Evolutionary conservation across 2,888 invertebrate species (phyloP).

Genomic region (Ophonus ardosiacus): DNA sequence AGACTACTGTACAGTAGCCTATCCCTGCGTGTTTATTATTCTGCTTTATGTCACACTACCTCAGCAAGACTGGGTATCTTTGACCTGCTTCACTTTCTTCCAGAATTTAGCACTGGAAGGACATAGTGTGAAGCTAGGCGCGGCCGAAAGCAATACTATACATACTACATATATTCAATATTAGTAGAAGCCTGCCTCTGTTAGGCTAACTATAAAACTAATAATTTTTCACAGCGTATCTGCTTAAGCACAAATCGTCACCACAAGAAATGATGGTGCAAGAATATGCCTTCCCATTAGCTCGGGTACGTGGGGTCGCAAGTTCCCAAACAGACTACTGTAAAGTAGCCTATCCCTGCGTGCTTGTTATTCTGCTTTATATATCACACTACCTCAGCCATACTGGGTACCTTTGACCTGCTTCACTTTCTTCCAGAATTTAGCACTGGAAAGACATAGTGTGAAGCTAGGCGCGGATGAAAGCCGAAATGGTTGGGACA

Average conservation of each 20-base stretch:
- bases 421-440: neutral
- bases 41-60: too few relatives aligned
- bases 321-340: neutral
- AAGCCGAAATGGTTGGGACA: neutral
- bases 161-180: neutral
- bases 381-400: too few relatives aligned
- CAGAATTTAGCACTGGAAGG: neutral
- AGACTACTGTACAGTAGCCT: neutral
- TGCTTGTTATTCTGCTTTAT: neutral
- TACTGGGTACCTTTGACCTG: neutral
- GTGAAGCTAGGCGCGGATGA: neutral
- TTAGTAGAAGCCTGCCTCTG: too few relatives aligned
- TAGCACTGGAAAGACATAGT: neutral
- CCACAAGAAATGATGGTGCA: neutral
- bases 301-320: constrained; percentile 20
- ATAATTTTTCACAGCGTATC: too few relatives aligned
- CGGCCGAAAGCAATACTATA: neutral
- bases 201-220: too few relatives aligned
- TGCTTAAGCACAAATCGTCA: neutral
- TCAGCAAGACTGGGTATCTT: neutral
- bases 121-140: neutral
- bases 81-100: neutral
- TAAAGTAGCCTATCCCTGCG: neutral
- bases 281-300: neutral
- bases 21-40: neutral